A percentile compares a stretch with the other conserved stretches of the same genome.
These are phyloP conservation scores for Pangasius sanitwongsei DNA, from an alignment of 2,797 vertebrate species.

Conservation along the genomic window DNA sequence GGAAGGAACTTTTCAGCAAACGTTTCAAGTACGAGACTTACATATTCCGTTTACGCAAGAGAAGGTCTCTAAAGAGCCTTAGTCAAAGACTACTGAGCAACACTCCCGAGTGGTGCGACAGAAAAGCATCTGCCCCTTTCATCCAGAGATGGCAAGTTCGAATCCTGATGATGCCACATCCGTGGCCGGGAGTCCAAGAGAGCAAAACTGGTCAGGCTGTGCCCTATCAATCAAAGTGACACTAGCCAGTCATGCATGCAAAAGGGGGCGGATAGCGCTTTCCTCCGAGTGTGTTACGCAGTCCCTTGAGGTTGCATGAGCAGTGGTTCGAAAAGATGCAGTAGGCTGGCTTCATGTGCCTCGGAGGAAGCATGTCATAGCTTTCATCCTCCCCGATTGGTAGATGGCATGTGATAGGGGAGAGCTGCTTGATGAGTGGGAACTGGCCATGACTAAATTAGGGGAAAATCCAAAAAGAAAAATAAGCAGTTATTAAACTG, in stretches of 20 bases:
- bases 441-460: not conserved
- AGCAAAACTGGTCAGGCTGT: not conserved
- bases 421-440: not conserved
- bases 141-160: not conserved
- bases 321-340: not conserved
- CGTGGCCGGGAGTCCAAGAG: not conserved
- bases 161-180: not conserved
- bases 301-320: not conserved
- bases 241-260: conserved; percentile 8
- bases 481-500: not conserved
- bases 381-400: not conserved
- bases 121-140: not conserved
- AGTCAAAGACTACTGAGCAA: not conserved
- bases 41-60: not conserved
- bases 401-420: not conserved
- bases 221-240: not conserved
- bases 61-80: not conserved
- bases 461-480: not conserved
- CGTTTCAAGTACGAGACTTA: not conserved
- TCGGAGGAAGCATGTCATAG: not conserved
- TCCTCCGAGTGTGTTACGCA: not conserved
- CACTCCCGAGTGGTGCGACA: not conserved
- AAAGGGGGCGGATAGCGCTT: not conserved
- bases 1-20: not conserved
- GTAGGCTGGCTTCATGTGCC: not conserved